These are phyloP conservation scores for Phodopus roborovskii DNA, from an alignment of 2,113 vertebrate genomes.

Conservation along the genomic window DNA sequence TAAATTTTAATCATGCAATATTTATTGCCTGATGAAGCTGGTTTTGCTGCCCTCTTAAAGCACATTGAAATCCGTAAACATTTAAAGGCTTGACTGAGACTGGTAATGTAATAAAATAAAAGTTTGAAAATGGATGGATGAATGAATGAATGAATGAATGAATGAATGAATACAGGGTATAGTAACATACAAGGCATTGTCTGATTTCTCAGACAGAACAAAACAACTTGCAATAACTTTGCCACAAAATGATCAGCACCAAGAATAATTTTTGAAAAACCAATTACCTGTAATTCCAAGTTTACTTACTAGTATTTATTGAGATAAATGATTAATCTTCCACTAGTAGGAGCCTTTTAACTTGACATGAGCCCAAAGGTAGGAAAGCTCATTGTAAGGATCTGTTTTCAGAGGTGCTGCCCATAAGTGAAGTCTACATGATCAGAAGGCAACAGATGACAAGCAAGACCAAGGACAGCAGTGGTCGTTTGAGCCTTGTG, in stretches of 20 bases:
- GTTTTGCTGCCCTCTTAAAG: conserved; percentile 50
- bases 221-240: conserved; percentile 49
- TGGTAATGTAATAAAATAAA: not conserved
- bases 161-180: conserved; percentile 10
- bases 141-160: conserved; percentile 38
- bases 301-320: conserved; percentile 60
- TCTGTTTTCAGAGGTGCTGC: conserved; percentile 32
- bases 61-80: conserved; percentile 20
- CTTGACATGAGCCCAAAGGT: not conserved
- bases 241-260: conserved; percentile 53
- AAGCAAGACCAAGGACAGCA: not conserved
- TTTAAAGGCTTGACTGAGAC: conserved; percentile 25
- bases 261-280: conserved; percentile 67
- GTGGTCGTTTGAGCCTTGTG: not conserved
- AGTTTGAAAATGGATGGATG: not conserved
- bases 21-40: conserved; percentile 37
- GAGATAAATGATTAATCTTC: conserved; percentile 60
- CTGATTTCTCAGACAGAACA: conserved; percentile 57
- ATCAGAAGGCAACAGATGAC: not conserved
- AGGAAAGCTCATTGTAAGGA: not conserved
- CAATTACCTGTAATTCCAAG: conserved; percentile 40
- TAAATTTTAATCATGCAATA: conserved; percentile 46
- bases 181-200: not conserved
- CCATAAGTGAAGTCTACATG: not conserved
- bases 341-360: not conserved